phyloP scores from a whole-genome alignment of 1,140 invertebrate genomes.

The Sarcophaga bullata region DNA sequence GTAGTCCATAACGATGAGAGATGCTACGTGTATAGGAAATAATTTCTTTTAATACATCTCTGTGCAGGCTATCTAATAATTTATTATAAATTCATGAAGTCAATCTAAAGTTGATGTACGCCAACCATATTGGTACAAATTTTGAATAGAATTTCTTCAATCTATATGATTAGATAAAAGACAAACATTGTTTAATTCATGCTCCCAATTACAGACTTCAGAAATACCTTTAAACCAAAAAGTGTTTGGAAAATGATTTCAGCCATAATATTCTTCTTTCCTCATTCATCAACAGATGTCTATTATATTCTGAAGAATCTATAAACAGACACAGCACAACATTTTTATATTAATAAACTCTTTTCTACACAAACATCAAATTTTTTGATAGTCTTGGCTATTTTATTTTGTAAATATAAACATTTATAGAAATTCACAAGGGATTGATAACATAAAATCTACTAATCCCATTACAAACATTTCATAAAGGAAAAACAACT shows the following conservation, averaged over 20 bases:
- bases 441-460: not conserved
- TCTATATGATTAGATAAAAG: not conserved
- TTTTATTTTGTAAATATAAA: not conserved
- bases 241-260: constrained; percentile 52
- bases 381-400: too few relatives aligned
- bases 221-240: constrained; percentile 60
- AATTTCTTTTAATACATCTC: too few relatives aligned
- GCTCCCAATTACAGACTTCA: too few relatives aligned
- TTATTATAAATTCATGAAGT: too few relatives aligned
- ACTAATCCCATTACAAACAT: not conserved
- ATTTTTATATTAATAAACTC: constrained; percentile 26
- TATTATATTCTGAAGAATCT: not conserved
- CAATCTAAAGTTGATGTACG: too few relatives aligned
- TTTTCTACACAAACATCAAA: not conserved
- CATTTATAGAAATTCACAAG: not conserved
- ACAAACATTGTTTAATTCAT: too few relatives aligned
- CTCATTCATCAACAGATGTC: constrained; percentile 38
- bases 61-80: too few relatives aligned
- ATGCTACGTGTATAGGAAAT: too few relatives aligned
- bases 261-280: constrained; percentile 45
- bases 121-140: constrained; percentile 61
- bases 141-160: constrained; percentile 51
- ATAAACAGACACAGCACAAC: constrained; percentile 41
- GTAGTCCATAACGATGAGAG: too few relatives aligned
- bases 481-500: too few relatives aligned